Base-by-base conservation (phyloP, 2,797 vertebrate species). In the Sparidentex hasta region DNA sequence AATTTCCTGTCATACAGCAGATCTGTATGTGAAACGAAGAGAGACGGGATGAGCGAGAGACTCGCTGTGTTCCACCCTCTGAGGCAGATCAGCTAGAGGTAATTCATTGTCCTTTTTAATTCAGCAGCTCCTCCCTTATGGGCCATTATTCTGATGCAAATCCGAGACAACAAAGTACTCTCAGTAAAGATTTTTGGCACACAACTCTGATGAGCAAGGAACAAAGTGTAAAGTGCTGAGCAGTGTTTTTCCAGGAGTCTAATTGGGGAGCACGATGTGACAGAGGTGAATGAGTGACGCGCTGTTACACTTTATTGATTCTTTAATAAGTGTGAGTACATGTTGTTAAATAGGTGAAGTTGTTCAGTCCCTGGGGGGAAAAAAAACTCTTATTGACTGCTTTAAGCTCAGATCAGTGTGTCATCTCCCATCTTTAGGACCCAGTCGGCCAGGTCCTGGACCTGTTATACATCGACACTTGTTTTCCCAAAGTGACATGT, bases 91-190 rank as follows among this genome's bases (percentile, higher is more conserved):
- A 82, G 65, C 58, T 43, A 6, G 73, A 80, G 56, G 83, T 90
- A 90, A 90, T 90, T 87, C 71, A 55, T 76, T 84, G 81, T 83
- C 72, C 80, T 78, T 89, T 88, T 88, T 88, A 87, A 92, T 90
- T 85, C 82, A 80, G 70, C 69, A 27, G 58, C 56, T 54, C 58
- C 66, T 85, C 71, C 78, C 87, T 76, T 76, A 80, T 78, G 85
- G 84, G 78, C 84, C 76, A 81, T 88, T 90, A 90, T 90, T 89
- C 88, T 87, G 82, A 91, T 90, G 86, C 85, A 87, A 88, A 90
- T 87, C 77, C 25, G 7, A 86, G 86, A 81, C 71, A 88, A 90
- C 86, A 87, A 82, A 89, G 83, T 74, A 57, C 77, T 81, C 70
- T 57, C 54, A 11, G 66, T 63, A 51, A 90, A 83, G 72, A 78